phyloP scores from a whole-genome alignment of 2,113 vertebrate genomes.

The Proteles cristata region DNA sequence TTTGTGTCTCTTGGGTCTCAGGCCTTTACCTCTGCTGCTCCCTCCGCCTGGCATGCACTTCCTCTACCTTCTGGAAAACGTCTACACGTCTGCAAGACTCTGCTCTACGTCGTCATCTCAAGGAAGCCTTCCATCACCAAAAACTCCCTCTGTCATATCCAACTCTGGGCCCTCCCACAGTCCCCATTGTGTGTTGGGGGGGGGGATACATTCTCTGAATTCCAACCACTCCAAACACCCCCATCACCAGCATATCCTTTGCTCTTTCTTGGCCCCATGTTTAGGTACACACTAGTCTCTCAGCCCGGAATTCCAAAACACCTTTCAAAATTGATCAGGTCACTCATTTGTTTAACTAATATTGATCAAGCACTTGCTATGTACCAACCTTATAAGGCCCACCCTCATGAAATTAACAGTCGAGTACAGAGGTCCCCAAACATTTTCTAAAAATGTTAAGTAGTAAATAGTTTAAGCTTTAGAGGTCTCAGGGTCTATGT shows the following conservation, averaged over 20 bases:
- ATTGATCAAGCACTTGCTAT: not conserved
- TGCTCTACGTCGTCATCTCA: not conserved
- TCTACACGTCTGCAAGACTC: not conserved
- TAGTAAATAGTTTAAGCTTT: not conserved
- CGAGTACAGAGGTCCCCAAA: not conserved
- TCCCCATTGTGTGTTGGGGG: too few species aligned
- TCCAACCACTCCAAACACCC: not conserved
- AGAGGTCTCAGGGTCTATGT: not conserved
- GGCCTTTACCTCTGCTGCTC: not conserved
- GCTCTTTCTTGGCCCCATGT: not conserved
- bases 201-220: not conserved
- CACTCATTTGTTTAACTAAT: conserved; percentile 1
- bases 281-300: not conserved
- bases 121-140: not conserved
- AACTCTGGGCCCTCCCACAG: not conserved
- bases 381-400: not conserved
- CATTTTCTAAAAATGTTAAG: not conserved
- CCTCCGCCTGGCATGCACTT: not conserved
- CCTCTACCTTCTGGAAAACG: not conserved
- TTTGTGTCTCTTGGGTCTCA: not conserved
- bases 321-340: not conserved
- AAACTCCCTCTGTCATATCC: not conserved
- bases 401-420: not conserved
- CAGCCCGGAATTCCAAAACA: conserved; percentile 7
- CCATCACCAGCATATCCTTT: not conserved